Conservation (phyloP, 2,888 invertebrate species). For the Leucophora obtusa region DNA sequence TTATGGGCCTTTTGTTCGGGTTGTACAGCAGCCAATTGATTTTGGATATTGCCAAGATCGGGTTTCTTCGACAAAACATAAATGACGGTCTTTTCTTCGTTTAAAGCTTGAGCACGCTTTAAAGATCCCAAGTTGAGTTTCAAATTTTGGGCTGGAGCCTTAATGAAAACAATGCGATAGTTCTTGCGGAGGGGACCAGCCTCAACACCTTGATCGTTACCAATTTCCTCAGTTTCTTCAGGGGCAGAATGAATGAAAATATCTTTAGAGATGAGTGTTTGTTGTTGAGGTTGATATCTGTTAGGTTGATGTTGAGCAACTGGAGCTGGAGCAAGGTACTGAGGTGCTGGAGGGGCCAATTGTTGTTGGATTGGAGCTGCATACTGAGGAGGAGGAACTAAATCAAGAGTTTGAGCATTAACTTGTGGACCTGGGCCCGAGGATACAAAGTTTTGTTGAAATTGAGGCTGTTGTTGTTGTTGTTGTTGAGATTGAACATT, state of each 20-base stretch:
- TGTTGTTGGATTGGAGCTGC: slow-evolving; percentile 31
- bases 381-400: slow-evolving; percentile 51
- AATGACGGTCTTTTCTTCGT: slow-evolving; percentile 78
- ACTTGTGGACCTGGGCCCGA: not conserved
- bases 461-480: not conserved
- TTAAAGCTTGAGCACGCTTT: slow-evolving; percentile 72
- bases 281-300: slow-evolving; percentile 50
- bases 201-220: slow-evolving; percentile 64
- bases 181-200: slow-evolving; percentile 75
- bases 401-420: slow-evolving; percentile 30
- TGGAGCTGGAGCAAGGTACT: not conserved
- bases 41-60: slow-evolving; percentile 76
- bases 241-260: slow-evolving; percentile 76
- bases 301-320: not conserved
- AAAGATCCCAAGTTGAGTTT: slow-evolving; percentile 76
- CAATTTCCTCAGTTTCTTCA: slow-evolving; percentile 73
- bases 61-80: slow-evolving; percentile 78
- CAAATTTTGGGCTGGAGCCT: slow-evolving; percentile 78
- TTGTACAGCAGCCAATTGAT: slow-evolving; percentile 83
- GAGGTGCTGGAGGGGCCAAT: slow-evolving; percentile 1
- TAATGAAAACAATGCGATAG: slow-evolving; percentile 78
- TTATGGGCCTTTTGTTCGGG: slow-evolving; percentile 73
- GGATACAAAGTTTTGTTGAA: not conserved
- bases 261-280: slow-evolving; percentile 74
- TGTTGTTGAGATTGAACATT: slow-evolving; percentile 43